A percentile compares a stretch with the other conserved stretches of the same genome.
These are phyloP conservation scores for Operophtera brumata DNA, from an alignment of 2,888 invertebrate species.

Conservation along the genomic window DNA sequence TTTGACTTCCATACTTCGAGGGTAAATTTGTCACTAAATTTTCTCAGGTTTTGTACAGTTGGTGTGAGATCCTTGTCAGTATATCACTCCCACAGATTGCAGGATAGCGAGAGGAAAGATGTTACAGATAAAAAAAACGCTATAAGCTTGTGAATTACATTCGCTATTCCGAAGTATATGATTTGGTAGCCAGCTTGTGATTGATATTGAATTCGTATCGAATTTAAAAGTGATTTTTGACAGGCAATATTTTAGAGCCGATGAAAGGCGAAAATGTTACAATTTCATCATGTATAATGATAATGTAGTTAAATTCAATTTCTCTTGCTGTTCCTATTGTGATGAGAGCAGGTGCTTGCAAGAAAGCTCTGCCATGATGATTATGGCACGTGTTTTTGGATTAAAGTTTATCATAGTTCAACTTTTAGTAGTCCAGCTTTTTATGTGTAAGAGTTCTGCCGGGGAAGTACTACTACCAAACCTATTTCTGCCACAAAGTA, in stretches of 20 bases:
- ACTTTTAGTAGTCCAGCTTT: too few relatives aligned
- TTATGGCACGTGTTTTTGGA: too few relatives aligned
- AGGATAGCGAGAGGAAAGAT: too few relatives aligned
- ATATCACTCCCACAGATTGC: too few relatives aligned
- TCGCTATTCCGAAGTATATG: conserved; percentile 32
- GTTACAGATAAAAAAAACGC: conserved; percentile 37
- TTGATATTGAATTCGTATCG: conserved; percentile 69
- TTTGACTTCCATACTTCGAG: too few relatives aligned
- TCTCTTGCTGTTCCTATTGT: conserved; percentile 2
- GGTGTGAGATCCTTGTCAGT: too few relatives aligned
- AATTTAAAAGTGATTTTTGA: conserved; percentile 66
- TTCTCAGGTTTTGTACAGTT: too few relatives aligned
- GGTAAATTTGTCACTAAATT: too few relatives aligned
- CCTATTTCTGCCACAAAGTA: too few relatives aligned
- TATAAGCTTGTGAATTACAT: conserved; percentile 28
- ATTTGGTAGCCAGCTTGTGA: conserved; percentile 54
- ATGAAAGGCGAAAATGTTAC: conserved; percentile 32
- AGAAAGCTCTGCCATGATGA: not conserved
- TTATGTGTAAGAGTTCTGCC: too few relatives aligned
- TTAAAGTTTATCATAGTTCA: not conserved
- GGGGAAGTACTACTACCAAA: too few relatives aligned
- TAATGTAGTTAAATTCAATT: conserved; percentile 25
- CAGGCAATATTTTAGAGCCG: conserved; percentile 52
- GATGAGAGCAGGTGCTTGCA: not conserved
- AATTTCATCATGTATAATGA: conserved; percentile 33